A percentile compares a stretch with the other conserved stretches of the same genome.
These are phyloP conservation scores for Periparus ater DNA, from an alignment of 2,797 vertebrate species.

Conservation along the genomic window DNA sequence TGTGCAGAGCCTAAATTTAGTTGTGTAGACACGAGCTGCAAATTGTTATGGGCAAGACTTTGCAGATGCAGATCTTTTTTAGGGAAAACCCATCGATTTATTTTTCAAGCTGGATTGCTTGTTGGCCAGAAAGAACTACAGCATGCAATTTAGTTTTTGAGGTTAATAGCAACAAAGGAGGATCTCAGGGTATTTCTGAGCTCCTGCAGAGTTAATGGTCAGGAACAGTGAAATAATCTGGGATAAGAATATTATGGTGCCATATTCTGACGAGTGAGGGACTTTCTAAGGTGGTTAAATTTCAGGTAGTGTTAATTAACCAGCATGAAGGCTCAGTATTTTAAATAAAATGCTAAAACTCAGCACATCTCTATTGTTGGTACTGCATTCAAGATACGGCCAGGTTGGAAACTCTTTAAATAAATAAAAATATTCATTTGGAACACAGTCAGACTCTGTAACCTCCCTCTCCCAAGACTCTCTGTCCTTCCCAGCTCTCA, in stretches of 20 bases:
- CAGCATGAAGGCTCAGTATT: neutral
- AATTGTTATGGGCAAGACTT: neutral
- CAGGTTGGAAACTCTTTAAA: neutral
- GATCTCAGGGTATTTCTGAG: neutral
- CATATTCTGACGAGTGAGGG: neutral
- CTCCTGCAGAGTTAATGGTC: conserved; percentile 16
- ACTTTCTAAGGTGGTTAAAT: neutral
- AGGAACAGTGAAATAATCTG: neutral
- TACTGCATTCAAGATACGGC: neutral
- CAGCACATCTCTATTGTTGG: neutral
- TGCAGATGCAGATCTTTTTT: neutral
- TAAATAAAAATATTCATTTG: neutral
- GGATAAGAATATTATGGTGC: neutral
- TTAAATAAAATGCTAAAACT: neutral
- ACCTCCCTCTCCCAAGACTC: neutral
- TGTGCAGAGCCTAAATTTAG: neutral
- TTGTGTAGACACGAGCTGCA: neutral
- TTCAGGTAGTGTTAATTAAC: neutral
- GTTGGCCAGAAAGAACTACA: neutral
- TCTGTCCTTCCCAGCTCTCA: neutral
- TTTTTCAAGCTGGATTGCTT: neutral
- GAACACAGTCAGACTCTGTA: fast-evolving
- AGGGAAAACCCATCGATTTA: neutral
- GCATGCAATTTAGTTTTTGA: neutral
- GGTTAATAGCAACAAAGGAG: neutral